Percentiles rank a stretch among this genome's conserved stretches.
Evolutionary conservation across 2,113 vertebrate genomes (phyloP).

Genomic region (Lepidothrix coronata): DNA sequence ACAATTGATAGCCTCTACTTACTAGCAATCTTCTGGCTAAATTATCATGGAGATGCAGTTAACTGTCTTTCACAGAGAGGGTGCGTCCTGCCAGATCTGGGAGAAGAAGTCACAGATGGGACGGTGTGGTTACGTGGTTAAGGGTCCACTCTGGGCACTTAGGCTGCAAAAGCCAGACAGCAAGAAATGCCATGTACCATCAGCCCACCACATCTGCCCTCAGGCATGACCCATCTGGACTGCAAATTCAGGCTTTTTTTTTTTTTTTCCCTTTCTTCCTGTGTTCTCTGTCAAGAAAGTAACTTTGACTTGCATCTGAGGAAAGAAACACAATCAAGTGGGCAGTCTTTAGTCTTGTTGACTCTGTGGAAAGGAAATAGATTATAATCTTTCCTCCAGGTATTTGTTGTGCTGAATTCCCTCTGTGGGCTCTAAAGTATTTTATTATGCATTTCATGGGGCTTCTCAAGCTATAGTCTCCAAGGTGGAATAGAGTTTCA

Average conservation of each 20-base stretch:
- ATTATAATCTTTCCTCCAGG: conserved; percentile 43
- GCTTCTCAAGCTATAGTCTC: not conserved
- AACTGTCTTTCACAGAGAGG: conserved; percentile 44
- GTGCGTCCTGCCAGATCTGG: conserved; percentile 39
- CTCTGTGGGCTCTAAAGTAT: not conserved
- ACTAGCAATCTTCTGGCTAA: not conserved
- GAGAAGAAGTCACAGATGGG: conserved; percentile 35
- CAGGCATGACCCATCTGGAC: not conserved
- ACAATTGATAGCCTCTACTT: conserved; percentile 46
- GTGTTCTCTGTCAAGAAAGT: conserved; percentile 26
- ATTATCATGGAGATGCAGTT: conserved; percentile 51
- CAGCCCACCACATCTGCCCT: not conserved
- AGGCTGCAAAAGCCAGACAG: not conserved
- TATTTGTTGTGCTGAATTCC: conserved; percentile 34
- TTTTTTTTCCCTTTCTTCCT: not conserved
- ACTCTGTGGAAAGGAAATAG: not conserved
- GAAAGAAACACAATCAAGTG: conserved; percentile 29
- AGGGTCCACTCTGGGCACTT: not conserved
- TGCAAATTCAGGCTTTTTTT: not conserved
- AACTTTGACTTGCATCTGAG: conserved; percentile 12
- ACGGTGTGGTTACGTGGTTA: not conserved
- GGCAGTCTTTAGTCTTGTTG: conserved; percentile 21
- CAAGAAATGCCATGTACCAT: not conserved
- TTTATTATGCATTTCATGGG: not conserved
- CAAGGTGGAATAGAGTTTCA: not conserved